Base-by-base conservation (phyloP, 2,113 vertebrate species). In the Protobothrops flavoviridis region DNA sequence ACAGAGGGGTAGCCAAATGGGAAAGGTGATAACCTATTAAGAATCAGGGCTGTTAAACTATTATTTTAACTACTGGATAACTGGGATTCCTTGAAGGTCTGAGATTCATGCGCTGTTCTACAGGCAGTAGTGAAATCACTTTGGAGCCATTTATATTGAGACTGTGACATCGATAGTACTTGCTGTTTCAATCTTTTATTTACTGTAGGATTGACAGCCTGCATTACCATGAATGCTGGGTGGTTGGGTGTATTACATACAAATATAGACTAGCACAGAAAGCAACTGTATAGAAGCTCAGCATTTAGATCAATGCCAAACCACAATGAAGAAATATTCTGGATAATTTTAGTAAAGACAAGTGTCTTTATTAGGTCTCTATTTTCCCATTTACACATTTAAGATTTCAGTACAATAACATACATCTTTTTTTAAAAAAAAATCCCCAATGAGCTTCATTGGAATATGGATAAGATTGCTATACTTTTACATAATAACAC, bases 1-100 rank as follows among this genome's bases (percentile, higher is more conserved):
- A 96, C 96, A 97, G 96, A 97, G 97, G 96, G 96, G 3, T 94
- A 93, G 91, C 95, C 96, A 96, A 97, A 96, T 96, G 93, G 95
- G 96, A 96, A 93, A 97, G 96, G 97, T 98, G 97, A 97, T 95
- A 95, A 96, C 96, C 92, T 95, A 93, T 90, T 90, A 93, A 87
- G 88, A 87, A 93, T 43, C 92, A 87, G 93, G 93, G 93, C 96
- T 92, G 92, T 95, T 96, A 95, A 95, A 95, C 95, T 93, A 94
- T 91, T 94, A 43, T 93, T 95, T 94, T 93, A 88, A 91, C 74
- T 0, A 0, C 92, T 33, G 88, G 90, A 43, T 95, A 88, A 94
- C 39, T 33, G 39, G 91, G 85, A 74, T 87, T 95, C 85, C 91
- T 59, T 20, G 33, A 93, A 95, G 85, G 87, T 64, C 85, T 89